Percentiles rank a stretch among this genome's conserved stretches.
phyloP scores from a whole-genome alignment of 2,797 vertebrate genomes.

The Odontamblyopus rebecca region DNA sequence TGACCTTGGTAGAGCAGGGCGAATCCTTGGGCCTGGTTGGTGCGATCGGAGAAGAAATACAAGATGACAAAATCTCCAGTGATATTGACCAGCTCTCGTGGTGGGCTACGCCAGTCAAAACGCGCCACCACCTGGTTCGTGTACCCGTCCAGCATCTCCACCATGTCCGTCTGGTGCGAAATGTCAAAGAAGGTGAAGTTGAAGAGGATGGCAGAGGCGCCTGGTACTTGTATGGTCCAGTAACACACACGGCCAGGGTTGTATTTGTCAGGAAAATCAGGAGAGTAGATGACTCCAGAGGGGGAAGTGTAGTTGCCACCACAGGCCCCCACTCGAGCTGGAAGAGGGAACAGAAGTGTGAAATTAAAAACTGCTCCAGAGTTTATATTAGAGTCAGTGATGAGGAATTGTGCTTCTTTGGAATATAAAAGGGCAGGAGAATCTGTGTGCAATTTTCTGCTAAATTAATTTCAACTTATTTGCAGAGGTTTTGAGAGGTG shows the following conservation, averaged over 20 bases:
- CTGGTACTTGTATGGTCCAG: constrained; percentile 93
- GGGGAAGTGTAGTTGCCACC: constrained; percentile 91
- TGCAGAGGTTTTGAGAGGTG: background rate
- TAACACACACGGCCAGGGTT: constrained; percentile 88
- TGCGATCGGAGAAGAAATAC: constrained; percentile 95
- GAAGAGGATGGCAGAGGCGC: constrained; percentile 86
- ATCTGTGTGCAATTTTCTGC: background rate
- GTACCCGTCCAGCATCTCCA: constrained; percentile 91
- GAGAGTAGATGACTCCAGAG: constrained; percentile 91
- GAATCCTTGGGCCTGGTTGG: constrained; percentile 93
- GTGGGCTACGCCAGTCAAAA: constrained; percentile 86
- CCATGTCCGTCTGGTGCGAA: constrained; percentile 93
- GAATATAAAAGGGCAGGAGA: background rate
- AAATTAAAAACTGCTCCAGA: background rate
- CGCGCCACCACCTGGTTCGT: constrained; percentile 88
- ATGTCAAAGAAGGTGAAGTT: constrained; percentile 95
- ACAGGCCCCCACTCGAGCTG: constrained; percentile 91
- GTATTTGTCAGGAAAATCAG: constrained; percentile 93
- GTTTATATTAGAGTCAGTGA: background rate
- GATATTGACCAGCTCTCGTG: constrained; percentile 84
- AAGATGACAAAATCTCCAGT: constrained; percentile 90
- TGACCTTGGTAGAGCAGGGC: constrained; percentile 91
- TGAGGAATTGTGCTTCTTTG: background rate
- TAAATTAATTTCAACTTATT: background rate
- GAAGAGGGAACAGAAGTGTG: constrained; percentile 20